Percentiles rank a stretch among this genome's conserved stretches.
Evolutionary conservation across 2,113 vertebrate genomes (phyloP).

Genomic region (Apistogramma diplotaenia): DNA sequence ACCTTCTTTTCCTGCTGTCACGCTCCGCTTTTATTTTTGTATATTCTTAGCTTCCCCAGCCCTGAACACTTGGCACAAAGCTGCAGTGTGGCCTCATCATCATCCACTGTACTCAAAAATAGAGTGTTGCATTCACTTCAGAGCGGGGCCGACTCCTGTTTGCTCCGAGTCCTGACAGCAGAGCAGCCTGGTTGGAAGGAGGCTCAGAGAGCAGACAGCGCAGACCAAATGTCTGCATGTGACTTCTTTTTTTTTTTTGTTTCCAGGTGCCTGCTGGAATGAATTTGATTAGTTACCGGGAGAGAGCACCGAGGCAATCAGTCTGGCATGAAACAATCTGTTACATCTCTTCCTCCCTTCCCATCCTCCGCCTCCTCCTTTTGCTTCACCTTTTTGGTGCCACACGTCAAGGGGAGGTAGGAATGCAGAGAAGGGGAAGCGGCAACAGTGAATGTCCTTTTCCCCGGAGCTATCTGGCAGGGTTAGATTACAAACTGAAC

Average conservation of each 20-base stretch:
- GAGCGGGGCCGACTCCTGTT: slow-evolving; percentile 48
- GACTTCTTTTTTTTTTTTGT: neutral
- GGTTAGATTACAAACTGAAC: slow-evolving; percentile 58
- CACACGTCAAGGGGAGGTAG: slow-evolving; percentile 64
- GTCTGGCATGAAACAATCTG: slow-evolving; percentile 62
- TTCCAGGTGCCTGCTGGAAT: slow-evolving; percentile 49
- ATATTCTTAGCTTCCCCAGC: slow-evolving; percentile 67
- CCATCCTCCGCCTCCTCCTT: slow-evolving; percentile 13
- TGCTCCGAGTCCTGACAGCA: slow-evolving; percentile 59
- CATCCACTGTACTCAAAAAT: slow-evolving; percentile 64
- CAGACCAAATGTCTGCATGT: slow-evolving; percentile 16
- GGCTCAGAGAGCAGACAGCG: slow-evolving; percentile 45
- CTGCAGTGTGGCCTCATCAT: slow-evolving; percentile 54
- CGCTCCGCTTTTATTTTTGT: slow-evolving; percentile 52
- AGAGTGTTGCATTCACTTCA: slow-evolving; percentile 51
- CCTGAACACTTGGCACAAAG: slow-evolving; percentile 60
- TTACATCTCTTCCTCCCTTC: slow-evolving; percentile 38
- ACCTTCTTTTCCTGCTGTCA: slow-evolving; percentile 58
- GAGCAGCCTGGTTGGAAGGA: slow-evolving; percentile 48
- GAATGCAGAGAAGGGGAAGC: slow-evolving; percentile 67
- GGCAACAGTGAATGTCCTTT: slow-evolving; percentile 69
- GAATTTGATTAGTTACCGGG: slow-evolving; percentile 48
- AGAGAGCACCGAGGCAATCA: slow-evolving; percentile 29
- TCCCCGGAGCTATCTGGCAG: slow-evolving; percentile 67
- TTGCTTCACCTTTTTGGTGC: slow-evolving; percentile 44